Evolutionary conservation across 2,797 vertebrate genomes (phyloP).

Genomic region (Darevskia mixta): DNA sequence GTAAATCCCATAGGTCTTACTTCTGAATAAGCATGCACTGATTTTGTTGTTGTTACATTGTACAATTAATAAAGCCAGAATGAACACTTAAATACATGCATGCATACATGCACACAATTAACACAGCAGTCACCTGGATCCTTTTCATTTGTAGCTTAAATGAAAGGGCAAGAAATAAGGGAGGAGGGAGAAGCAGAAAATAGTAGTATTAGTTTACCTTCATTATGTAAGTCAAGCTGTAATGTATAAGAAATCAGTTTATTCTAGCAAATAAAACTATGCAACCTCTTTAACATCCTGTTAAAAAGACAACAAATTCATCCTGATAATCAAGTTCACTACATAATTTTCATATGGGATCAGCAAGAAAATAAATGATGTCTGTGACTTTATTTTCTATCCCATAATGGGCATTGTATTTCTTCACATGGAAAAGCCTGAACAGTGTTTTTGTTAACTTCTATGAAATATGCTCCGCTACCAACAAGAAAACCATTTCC

Average conservation of each 20-base stretch:
- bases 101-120: constrained; percentile 68
- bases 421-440: background rate
- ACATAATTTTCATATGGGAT: constrained; percentile 1
- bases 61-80: constrained; percentile 36
- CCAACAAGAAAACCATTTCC: background rate
- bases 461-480: background rate
- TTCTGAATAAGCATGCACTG: background rate
- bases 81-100: background rate
- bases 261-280: background rate
- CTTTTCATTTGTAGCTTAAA: constrained; percentile 79
- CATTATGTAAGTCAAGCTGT: constrained; percentile 31
- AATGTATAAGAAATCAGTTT: background rate
- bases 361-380: background rate
- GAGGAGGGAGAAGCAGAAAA: constrained; percentile 37
- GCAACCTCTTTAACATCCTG: background rate
- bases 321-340: background rate
- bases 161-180: constrained; percentile 44
- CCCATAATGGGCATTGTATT: background rate
- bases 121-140: constrained; percentile 80
- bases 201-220: constrained; percentile 8
- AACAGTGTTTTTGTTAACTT: background rate
- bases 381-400: background rate
- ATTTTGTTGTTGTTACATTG: constrained; percentile 3
- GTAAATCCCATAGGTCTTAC: background rate
- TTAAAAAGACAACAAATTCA: background rate